These are phyloP conservation scores for Lytechinus variegatus DNA, from an alignment of 35 echinoderm and acorn worm species.

Conservation along the genomic window DNA sequence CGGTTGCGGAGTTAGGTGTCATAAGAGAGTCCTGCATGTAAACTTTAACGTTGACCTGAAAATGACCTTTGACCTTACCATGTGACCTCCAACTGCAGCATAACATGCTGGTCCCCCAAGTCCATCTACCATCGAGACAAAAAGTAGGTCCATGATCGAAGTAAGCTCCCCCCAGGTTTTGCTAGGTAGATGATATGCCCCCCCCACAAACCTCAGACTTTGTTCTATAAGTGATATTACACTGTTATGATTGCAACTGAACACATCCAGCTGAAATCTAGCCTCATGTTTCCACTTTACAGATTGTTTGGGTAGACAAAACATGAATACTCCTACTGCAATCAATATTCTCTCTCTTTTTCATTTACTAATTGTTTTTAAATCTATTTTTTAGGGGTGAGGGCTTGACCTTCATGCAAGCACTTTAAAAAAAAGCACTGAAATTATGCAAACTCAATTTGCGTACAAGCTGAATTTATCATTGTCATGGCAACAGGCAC, in stretches of 20 bases:
- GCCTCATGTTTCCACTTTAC: neutral
- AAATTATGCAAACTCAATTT: too few species aligned
- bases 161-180: neutral
- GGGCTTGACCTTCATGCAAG: neutral
- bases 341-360: neutral
- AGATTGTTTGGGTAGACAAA: neutral
- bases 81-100: too few species aligned
- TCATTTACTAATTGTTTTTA: neutral
- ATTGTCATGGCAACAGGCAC: neutral
- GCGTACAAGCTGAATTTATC: neutral
- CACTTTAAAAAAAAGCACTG: too few species aligned
- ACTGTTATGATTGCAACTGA: neutral
- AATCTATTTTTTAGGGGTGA: neutral
- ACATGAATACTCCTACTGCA: neutral
- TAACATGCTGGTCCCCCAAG: too few species aligned
- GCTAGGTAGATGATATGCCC: neutral
- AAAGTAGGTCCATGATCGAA: too few species aligned
- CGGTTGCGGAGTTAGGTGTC: too few species aligned
- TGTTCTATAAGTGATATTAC: neutral
- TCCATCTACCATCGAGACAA: too few species aligned
- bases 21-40: too few species aligned
- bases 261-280: neutral
- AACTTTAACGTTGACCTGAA: too few species aligned
- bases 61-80: too few species aligned
- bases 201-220: neutral